Evolutionary conservation across 1,140 invertebrate genomes (phyloP), one percentile per base, ranked within the genome.

Genomic region (Eciton burchellii): DNA sequence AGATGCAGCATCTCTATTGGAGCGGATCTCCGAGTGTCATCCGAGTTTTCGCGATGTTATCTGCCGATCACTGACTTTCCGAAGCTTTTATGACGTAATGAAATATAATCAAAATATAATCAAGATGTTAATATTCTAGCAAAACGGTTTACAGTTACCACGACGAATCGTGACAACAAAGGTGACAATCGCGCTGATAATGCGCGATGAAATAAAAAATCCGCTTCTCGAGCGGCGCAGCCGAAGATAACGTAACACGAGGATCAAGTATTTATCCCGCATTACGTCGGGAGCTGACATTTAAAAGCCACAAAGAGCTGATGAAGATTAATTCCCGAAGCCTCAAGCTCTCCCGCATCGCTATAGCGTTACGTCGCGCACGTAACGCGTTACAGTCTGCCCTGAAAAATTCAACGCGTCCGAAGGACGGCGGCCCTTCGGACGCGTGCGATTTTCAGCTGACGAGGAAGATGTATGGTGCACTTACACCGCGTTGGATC

Each of bases 361-460:
- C n/a, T 6, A 6, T 35, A 35, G 35, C 14, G 29, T 65, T 65
- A 76, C 19, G 16, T 19, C 35, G 6, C 35, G 6, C 35, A 35
- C 35, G 29, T 56, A 43, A 77, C 54, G 14, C 45, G 11, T 26
- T 54, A 65, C 21, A 68, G 21, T 43, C 21, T 43, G 47, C 35
- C 52, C 24, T 76, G 26, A 76, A 68, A 70, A 1, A 79, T 79
- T 79, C 24, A 79, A 79, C 16, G 47, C 45, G 63, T 49, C 3
- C 19, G 11, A 41, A 26, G 19, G 5, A 3, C 4, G 19, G 49
- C 6, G 21, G 35, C 35, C 35, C 35, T 35, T 35, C 35, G n/a
- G 35, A 14, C 6, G 66, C 26, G 2, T 56, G 8, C 35, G 49
- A 70, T 79, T 79, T 79, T 68, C 47, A 63, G 19, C 24, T 19